These are phyloP conservation scores for Tenthredo scrophulariae DNA, from an alignment of 2,888 invertebrate species.

Conservation along the genomic window DNA sequence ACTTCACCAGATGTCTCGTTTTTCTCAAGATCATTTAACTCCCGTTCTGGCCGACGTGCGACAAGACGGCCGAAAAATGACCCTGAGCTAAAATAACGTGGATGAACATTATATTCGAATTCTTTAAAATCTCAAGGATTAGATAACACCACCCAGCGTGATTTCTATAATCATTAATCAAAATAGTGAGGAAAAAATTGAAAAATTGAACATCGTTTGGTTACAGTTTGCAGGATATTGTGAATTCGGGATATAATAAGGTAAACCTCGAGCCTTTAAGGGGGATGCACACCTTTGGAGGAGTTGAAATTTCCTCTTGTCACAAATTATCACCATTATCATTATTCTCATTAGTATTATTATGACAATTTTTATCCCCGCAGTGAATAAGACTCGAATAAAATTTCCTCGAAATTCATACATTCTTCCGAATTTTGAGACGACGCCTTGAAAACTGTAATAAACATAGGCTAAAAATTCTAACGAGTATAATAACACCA, in stretches of 20 bases:
- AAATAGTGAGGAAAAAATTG: no score
- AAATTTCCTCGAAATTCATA: no score
- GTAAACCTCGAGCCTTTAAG: no score
- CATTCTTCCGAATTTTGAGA: no score
- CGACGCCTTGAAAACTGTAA: not conserved
- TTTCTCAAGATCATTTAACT: not conserved
- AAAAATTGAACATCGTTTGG: no score
- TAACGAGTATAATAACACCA: no score
- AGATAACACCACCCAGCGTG: not conserved
- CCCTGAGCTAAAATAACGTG: not conserved
- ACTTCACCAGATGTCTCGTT: conserved; percentile 17
- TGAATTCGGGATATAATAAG: no score
- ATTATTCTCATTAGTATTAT: not conserved
- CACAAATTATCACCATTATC: not conserved
- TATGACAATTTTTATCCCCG: not conserved
- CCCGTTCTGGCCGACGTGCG: not conserved
- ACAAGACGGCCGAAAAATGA: not conserved
- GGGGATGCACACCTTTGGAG: no score
- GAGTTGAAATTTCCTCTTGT: no score
- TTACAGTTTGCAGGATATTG: no score
- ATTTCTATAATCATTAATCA: no score
- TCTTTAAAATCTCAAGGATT: not conserved
- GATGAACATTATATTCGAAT: not conserved
- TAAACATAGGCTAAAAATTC: no score
- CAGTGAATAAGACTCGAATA: not conserved